Base-by-base conservation (phyloP, 2,888 invertebrate genomes). In the Andrena fulva region DNA sequence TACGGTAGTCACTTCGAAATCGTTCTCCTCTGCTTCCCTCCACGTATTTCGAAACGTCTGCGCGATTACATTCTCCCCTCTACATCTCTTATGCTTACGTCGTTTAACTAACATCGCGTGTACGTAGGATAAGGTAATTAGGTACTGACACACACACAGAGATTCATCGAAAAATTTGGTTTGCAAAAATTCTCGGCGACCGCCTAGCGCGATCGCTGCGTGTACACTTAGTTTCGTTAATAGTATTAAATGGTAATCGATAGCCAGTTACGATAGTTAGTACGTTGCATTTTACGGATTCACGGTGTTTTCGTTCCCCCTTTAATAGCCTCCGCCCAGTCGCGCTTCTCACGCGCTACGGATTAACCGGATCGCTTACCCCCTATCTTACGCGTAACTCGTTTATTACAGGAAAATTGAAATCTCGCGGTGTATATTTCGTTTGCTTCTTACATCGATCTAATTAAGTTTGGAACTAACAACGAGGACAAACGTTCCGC, bases 141-240 rank as follows among this genome's bases (percentile, higher is more conserved):
- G 80, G 42, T 85, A 78, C 77, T 80, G 84, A 82, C 80, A 87
- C 88, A 82, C 69, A 79, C 48, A 86, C 77, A 87, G 77, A 87
- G 85, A 80, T 85, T 85, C 76, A 68, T 77, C 77, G 84, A 87
- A 87, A 87, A 87, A 79, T 75, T 84, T 78, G 85, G 76, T 71
- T 87, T 77, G 82, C 76, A 80, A 87, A 87, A 85, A 80, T 42
- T 56, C 48, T 27, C 56, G 48, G 56, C 70, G 77, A 71, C 56
- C 73, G 80, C 88, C 87, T 84, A 87, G 82, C 56, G 86, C 81
- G 70, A 74, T 77, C 80, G 77, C 64, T 64, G 69, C 71, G 52
- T 77, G 52, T 42, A 88, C 85, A 84, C 80, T 75, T 84, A 87
- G 33, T 64, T 68, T 68, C 66, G 42, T 81, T 87, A 87, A 85